Percentiles rank a stretch among this genome's conserved stretches.
Evolutionary conservation across 2,888 invertebrate species (phyloP).

Genomic region (Criorhina ranunculi): DNA sequence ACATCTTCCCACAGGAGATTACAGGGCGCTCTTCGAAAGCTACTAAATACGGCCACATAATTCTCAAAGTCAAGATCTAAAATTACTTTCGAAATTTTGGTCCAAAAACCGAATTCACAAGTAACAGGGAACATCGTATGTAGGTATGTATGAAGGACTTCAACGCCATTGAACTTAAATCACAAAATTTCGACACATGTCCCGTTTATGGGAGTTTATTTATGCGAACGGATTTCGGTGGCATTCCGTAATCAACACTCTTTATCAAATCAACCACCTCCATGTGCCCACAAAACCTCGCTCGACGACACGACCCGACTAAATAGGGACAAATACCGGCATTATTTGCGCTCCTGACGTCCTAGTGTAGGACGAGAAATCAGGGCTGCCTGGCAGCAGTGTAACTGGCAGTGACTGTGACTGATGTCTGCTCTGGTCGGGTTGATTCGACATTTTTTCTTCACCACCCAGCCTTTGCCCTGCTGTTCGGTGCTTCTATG

Average conservation of each 20-base stretch:
- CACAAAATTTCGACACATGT: conserved; percentile 60
- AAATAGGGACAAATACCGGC: conserved; percentile 56
- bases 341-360: conserved; percentile 10
- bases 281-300: conserved; percentile 29
- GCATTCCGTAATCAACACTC: conserved; percentile 51
- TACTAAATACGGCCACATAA: conserved; percentile 38
- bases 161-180: conserved; percentile 42
- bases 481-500: conserved; percentile 37
- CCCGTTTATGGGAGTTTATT: conserved; percentile 38
- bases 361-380: conserved; percentile 2
- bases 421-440: conserved; percentile 51
- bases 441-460: conserved; percentile 17
- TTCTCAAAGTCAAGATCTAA: conserved; percentile 6
- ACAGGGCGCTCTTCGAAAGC: conserved; percentile 5
- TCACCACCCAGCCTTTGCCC: not conserved
- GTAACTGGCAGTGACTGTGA: conserved; percentile 40
- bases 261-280: conserved; percentile 48
- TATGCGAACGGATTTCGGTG: conserved; percentile 51
- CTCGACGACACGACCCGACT: conserved; percentile 38
- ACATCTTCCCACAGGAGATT: not conserved
- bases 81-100: conserved; percentile 12
- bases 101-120: not conserved
- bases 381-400: conserved; percentile 5
- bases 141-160: no score
- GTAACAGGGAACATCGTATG: conserved; percentile 27